Evolutionary conservation across 2,113 vertebrate genomes (phyloP).

Genomic region (Antidorcas marsupialis): DNA sequence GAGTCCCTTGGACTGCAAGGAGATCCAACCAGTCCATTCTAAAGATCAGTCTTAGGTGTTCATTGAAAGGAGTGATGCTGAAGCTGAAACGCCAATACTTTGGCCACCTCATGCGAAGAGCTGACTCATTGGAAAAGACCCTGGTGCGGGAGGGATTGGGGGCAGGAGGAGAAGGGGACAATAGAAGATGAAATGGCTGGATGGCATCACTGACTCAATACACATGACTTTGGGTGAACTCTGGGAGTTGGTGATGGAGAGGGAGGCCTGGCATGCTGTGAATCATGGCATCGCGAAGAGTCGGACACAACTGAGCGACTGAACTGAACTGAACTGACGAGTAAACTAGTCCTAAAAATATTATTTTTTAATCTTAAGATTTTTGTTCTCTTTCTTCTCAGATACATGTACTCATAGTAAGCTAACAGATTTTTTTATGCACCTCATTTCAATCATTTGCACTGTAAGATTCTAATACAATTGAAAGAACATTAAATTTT

Average conservation of each 20-base stretch:
- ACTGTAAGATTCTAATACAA: neutral
- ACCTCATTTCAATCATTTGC: neutral
- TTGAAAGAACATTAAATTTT: neutral
- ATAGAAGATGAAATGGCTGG: neutral
- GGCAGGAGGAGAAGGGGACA: fast-evolving
- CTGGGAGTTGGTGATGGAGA: fast-evolving
- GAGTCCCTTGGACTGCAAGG: neutral
- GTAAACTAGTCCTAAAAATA: neutral
- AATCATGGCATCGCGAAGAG: fast-evolving
- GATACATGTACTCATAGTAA: neutral
- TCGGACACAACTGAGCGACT: fast-evolving
- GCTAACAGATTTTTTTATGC: neutral
- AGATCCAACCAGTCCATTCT: neutral
- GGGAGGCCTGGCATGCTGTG: fast-evolving
- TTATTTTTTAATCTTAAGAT: neutral
- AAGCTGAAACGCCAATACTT: neutral
- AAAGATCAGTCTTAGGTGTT: neutral
- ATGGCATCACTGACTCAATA: neutral
- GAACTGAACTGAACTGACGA: neutral
- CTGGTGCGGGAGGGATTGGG: neutral
- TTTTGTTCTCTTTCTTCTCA: neutral
- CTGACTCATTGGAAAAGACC: neutral
- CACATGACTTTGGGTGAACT: neutral
- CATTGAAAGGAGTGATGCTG: neutral
- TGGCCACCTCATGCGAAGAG: fast-evolving